phyloP scores from a whole-genome alignment of 2,113 vertebrate genomes.

The Ceuthmochares aereus region DNA sequence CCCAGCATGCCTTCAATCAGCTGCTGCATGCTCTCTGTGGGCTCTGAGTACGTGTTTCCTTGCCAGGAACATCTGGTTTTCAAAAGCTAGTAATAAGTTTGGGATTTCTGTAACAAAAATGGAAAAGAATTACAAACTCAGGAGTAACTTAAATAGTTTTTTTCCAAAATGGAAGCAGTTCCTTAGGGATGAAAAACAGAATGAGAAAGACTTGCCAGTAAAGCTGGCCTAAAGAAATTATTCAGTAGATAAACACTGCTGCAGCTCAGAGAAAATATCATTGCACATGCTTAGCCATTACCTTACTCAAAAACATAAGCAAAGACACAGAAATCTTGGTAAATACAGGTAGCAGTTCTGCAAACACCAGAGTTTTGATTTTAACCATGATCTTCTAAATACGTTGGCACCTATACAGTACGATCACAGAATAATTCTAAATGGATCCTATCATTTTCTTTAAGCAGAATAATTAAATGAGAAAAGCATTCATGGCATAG shows the following conservation, averaged over 20 bases:
- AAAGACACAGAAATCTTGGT: not conserved
- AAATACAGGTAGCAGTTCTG: not conserved
- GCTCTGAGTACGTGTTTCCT: not conserved
- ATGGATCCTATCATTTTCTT: not conserved
- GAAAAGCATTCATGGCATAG: not conserved
- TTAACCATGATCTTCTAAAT: not conserved
- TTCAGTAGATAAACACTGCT: not conserved
- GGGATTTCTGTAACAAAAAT: not conserved
- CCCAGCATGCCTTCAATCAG: not conserved
- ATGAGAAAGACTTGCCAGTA: not conserved
- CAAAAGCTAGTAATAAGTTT: constrained; percentile 36
- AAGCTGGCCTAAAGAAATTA: constrained; percentile 14
- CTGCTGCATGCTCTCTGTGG: not conserved
- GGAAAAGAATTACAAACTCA: not conserved
- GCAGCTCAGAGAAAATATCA: not conserved
- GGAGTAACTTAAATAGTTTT: not conserved
- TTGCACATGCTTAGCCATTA: not conserved
- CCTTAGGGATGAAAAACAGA: not conserved
- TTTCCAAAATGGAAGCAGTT: not conserved
- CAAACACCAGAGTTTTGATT: not conserved
- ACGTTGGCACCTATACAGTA: not conserved
- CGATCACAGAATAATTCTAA: not conserved
- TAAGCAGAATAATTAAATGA: not conserved
- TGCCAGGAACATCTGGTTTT: constrained; percentile 62
- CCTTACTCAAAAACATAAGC: not conserved